Evolutionary conservation across 2,888 invertebrate genomes (phyloP).

Genomic region (Chalcosyrphus nemorum): DNA sequence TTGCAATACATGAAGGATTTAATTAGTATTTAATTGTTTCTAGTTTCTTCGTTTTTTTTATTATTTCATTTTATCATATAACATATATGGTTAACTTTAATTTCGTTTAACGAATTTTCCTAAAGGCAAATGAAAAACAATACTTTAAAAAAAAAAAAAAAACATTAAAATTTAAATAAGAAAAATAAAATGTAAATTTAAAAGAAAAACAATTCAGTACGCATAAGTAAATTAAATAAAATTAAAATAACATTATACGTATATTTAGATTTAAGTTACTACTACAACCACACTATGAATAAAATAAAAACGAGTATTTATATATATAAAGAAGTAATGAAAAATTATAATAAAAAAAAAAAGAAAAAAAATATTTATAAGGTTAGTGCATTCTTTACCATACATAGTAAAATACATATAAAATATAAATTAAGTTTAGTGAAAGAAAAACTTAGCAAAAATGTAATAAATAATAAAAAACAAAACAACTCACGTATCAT

Average conservation of each 20-base stretch:
- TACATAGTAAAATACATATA: constrained; percentile 65
- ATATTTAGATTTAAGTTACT: constrained; percentile 53
- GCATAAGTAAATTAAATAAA: constrained; percentile 49
- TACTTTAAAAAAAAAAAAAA: constrained; percentile 19
- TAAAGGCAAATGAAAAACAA: constrained; percentile 62
- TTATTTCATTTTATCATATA: constrained; percentile 20
- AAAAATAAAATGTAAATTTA: constrained; percentile 20
- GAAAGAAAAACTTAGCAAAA: constrained; percentile 77
- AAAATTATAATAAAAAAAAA: constrained; percentile 39
- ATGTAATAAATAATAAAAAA: constrained; percentile 73
- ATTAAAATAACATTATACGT: constrained; percentile 31
- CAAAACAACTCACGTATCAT: constrained; percentile 56
- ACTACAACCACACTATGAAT: constrained; percentile 46
- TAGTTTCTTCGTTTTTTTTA: constrained; percentile 69
- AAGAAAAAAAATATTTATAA: constrained; percentile 76
- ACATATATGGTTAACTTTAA: constrained; percentile 63
- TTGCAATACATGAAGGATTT: constrained; percentile 64
- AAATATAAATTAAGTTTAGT: constrained; percentile 71
- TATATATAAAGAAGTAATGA: constrained; percentile 42
- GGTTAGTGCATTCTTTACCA: constrained; percentile 80
- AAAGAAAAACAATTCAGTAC: constrained; percentile 26
- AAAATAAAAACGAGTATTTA: constrained; percentile 55
- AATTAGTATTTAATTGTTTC: constrained; percentile 65
- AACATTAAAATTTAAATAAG: constrained; percentile 1
- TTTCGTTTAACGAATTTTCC: constrained; percentile 72